Base-by-base conservation (phyloP, 1,140 invertebrate species). In the Rhopalosiphum maidis region DNA sequence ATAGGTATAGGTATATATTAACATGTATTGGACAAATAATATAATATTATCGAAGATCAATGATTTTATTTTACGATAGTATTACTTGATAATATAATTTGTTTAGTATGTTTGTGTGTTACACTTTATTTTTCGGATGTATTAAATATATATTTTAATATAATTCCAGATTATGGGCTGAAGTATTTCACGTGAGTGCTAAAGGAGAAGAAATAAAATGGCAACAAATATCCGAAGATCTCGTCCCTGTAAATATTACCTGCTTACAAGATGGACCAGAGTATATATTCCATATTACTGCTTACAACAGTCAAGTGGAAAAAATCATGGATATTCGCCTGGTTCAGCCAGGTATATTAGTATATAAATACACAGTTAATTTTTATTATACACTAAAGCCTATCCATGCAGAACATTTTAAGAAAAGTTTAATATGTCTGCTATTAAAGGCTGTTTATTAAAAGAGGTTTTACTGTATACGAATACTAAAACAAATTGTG, bases 271-370 rank as follows among this genome's bases (percentile, higher is more conserved):
- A 99, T 95, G 98, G 98, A 87, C 98, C 98, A 35, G 98, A 98
- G 96, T 99, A 98, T 95, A 97, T 99, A 94, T 99, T 99, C 96
- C 99, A 99, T 96, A 98, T 99, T 95, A 99, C 98, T 94, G 99
- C 99, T 94, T 99, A 99, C 96, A 99, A 99, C 96, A 98, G 98
- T 95, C 98, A 99, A 95, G 98, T 99, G 94, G 98, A 99, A 95
- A 99, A 99, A 96, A 99, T 99, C 94, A 97, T 99, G 94, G 99
- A 99, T 95, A 98, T 99, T 93, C 97, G 98, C 96, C 97, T 99
- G 95, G 97, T 98, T 88, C 99, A 99, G 95, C 99, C 99, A 96
- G 98, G 98, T 99, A 96, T 96, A 37, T 48, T 86, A 88, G 4
- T n/a, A 89, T 18, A n/a, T 60, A 68, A 60, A 93, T 54, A 0